Conservation (phyloP, 2,113 vertebrate species). For the Podilymbus podiceps region DNA sequence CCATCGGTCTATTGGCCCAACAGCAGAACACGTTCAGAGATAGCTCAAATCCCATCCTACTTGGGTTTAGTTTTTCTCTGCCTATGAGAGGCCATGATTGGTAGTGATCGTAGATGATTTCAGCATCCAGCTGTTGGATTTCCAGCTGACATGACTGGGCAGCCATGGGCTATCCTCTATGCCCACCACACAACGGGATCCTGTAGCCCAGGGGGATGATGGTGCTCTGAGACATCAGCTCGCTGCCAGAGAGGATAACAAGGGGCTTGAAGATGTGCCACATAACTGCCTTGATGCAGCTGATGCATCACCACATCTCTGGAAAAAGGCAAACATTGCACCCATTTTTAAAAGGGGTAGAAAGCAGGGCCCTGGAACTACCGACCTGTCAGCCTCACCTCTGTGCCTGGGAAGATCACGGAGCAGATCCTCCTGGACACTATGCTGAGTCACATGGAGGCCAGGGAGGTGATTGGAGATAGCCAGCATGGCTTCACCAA, state of each 20-base stretch:
- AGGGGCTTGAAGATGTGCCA: background rate
- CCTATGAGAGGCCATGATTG: background rate
- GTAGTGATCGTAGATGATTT: background rate
- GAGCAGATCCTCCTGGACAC: too few species aligned
- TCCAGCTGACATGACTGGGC: background rate
- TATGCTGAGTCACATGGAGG: too few species aligned
- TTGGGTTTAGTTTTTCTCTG: background rate
- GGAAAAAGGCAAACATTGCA: too few species aligned
- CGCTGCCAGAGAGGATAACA: background rate
- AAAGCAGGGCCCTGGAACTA: too few species aligned
- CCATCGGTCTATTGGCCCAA: background rate
- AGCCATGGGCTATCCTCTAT: background rate
- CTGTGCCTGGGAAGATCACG: too few species aligned
- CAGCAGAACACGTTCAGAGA: background rate
- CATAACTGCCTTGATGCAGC: background rate
- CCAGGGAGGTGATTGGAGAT: too few species aligned
- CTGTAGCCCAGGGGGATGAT: background rate
- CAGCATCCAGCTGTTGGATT: background rate
- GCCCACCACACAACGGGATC: accelerated
- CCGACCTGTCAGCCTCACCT: too few species aligned
- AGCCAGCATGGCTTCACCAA: too few species aligned
- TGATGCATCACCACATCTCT: too few species aligned
- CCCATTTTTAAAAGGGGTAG: too few species aligned
- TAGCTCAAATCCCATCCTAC: background rate
- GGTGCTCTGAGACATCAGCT: background rate